phyloP scores from a whole-genome alignment of 2,888 invertebrate genomes.

The Mystacides longicornis region DNA sequence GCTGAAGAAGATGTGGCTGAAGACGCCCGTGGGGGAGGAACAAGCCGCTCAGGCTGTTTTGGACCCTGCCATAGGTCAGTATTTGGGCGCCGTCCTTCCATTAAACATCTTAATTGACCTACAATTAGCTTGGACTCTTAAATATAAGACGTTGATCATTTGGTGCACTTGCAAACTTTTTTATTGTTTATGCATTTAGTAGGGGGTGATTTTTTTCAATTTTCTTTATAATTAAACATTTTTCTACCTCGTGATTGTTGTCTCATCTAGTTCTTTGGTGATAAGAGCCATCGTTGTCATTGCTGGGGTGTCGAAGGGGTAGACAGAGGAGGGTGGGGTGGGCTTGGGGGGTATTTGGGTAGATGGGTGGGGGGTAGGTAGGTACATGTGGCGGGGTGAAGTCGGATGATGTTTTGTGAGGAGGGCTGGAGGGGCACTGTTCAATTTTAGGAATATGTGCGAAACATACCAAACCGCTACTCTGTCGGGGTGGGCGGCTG shows the following conservation, averaged over 20 bases:
- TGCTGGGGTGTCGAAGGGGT: not conserved
- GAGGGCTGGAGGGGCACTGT: constrained; percentile 4
- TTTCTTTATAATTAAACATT: too few species aligned
- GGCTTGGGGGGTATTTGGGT: too few species aligned
- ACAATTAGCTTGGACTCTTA: not conserved
- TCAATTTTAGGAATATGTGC: constrained; percentile 18
- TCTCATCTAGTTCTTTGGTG: constrained; percentile 1
- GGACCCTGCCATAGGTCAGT: constrained; percentile 58
- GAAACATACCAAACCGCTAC: constrained; percentile 15
- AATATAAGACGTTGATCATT: too few species aligned
- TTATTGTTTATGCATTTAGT: too few species aligned
- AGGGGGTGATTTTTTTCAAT: too few species aligned
- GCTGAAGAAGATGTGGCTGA: constrained; percentile 65
- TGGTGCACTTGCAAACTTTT: too few species aligned
- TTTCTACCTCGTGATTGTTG: not conserved
- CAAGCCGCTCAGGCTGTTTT: constrained; percentile 61
- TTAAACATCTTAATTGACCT: not conserved
- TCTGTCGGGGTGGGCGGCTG: not conserved
- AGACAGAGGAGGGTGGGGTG: not conserved
- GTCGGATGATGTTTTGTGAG: not conserved
- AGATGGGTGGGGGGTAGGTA: not conserved
- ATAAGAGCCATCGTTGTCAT: constrained; percentile 2
- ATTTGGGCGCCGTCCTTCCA: not conserved
- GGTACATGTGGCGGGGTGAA: not conserved
- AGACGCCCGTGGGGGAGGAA: constrained; percentile 62